phyloP scores from a whole-genome alignment of 2,888 invertebrate genomes.

The Pediacus dermestoides region DNA sequence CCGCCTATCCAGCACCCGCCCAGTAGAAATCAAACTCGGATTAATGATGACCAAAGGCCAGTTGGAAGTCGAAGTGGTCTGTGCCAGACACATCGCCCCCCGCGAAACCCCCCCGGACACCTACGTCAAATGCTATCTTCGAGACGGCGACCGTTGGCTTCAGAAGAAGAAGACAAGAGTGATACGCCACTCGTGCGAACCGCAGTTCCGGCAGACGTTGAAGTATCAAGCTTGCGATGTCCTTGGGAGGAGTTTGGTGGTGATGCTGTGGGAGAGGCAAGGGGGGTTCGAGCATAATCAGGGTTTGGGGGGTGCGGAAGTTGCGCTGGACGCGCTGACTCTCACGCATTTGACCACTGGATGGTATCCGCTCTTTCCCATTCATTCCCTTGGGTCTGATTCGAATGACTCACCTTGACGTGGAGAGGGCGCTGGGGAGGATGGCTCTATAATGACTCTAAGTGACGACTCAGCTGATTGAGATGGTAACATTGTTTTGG shows the following conservation, averaged over 20 bases:
- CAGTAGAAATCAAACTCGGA: slow-evolving; percentile 82
- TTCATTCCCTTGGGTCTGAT: slow-evolving; percentile 73
- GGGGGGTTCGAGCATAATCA: slow-evolving; percentile 83
- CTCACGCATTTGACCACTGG: slow-evolving; percentile 78
- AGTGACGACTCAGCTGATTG: too few relatives aligned
- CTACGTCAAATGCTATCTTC: slow-evolving; percentile 89
- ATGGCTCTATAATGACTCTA: too few relatives aligned
- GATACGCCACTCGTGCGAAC: slow-evolving; percentile 74
- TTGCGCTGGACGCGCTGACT: slow-evolving; percentile 76
- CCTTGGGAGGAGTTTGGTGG: slow-evolving; percentile 75
- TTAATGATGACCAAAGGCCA: slow-evolving; percentile 88
- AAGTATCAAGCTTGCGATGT: slow-evolving; percentile 80
- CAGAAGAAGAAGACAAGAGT: slow-evolving; percentile 90
- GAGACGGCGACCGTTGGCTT: slow-evolving; percentile 83
- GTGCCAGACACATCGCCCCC: slow-evolving; percentile 65
- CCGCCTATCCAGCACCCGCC: slow-evolving; percentile 62
- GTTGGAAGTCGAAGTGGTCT: slow-evolving; percentile 81
- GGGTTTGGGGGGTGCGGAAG: slow-evolving; percentile 67
- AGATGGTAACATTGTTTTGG: too few relatives aligned
- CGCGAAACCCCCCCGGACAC: slow-evolving; percentile 79
- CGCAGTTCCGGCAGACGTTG: slow-evolving; percentile 83
- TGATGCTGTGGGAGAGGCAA: slow-evolving; percentile 90
- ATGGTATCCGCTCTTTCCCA: slow-evolving; percentile 90
- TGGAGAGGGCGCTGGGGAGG: too few relatives aligned
- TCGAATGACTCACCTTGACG: slow-evolving; percentile 54